A percentile compares a stretch with the other conserved stretches of the same genome.
Conservation (phyloP, 1,140 invertebrate species). For the Zaprionus nigranus region DNA sequence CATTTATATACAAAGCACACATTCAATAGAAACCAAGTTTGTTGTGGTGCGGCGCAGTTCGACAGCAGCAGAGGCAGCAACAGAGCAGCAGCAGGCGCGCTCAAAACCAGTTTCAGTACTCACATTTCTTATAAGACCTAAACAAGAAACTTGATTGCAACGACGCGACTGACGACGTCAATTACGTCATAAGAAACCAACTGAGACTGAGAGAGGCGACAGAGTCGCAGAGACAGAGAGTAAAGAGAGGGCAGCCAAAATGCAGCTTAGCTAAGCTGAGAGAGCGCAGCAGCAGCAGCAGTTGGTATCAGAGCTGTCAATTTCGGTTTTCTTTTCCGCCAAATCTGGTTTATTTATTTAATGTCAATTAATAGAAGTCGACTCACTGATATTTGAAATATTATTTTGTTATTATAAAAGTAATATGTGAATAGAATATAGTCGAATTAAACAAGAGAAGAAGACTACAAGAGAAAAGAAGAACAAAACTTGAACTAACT, state of each 20-base stretch:
- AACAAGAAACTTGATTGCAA: slow-evolving; percentile 69
- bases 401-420: too few relatives aligned
- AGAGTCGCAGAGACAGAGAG: not conserved
- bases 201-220: slow-evolving; percentile 17
- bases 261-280: not conserved
- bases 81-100: slow-evolving; percentile 42
- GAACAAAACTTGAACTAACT: too few relatives aligned
- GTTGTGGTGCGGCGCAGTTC: slow-evolving; percentile 73
- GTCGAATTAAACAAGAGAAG: too few relatives aligned
- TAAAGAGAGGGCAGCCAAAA: not conserved
- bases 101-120: slow-evolving; percentile 61
- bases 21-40: slow-evolving; percentile 49
- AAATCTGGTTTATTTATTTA: not conserved
- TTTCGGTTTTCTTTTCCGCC: not conserved
- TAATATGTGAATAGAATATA: too few relatives aligned
- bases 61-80: slow-evolving; percentile 16
- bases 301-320: slow-evolving; percentile 5
- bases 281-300: slow-evolving; percentile 6
- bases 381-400: too few relatives aligned
- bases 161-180: slow-evolving; percentile 9
- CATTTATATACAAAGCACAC: slow-evolving; percentile 19
- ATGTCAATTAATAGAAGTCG: too few relatives aligned
- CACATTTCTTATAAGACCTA: slow-evolving; percentile 73
- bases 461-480: too few relatives aligned
- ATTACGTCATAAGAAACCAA: slow-evolving; percentile 65